Conservation (phyloP, 92 coral and sea anemone genomes). For the Actinernus sp. region DNA sequence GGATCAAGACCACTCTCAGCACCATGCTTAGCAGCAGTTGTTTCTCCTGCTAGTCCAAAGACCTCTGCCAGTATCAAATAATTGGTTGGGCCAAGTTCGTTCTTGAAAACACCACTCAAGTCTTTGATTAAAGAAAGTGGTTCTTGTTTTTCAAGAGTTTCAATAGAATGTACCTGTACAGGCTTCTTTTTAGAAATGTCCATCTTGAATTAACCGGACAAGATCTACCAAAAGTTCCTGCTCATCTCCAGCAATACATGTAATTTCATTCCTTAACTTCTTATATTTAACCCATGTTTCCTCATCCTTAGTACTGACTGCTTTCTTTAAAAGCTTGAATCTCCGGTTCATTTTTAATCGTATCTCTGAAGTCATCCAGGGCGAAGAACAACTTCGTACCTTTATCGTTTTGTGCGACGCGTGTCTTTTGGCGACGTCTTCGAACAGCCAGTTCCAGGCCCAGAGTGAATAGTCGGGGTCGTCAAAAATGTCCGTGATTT, state of each 20-base stretch:
- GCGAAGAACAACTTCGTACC: too few species aligned
- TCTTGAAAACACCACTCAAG: conserved; percentile 31
- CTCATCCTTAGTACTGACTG: conserved; percentile 19
- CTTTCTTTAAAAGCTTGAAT: conserved; percentile 23
- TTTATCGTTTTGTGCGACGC: too few species aligned
- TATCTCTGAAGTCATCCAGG: too few species aligned
- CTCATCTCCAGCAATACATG: conserved; percentile 26
- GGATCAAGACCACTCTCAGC: conserved; percentile 10
- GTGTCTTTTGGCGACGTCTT: too few species aligned
- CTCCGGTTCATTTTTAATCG: too few species aligned
- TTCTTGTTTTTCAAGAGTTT: conserved; percentile 25
- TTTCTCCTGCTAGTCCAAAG: conserved; percentile 29
- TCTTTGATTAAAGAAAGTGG: conserved; percentile 32
- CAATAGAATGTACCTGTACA: conserved; percentile 43
- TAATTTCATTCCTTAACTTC: background rate
- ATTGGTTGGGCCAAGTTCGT: conserved; percentile 28
- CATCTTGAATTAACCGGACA: conserved; percentile 4
- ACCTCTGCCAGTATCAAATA: conserved; percentile 17
- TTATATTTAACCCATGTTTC: conserved; percentile 7
- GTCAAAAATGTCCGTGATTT: too few species aligned
- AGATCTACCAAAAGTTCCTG: conserved; percentile 32
- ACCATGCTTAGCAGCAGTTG: conserved; percentile 38
- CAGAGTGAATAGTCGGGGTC: too few species aligned
- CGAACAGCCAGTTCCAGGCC: too few species aligned
- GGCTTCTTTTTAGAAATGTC: conserved; percentile 30